These are phyloP conservation scores for Gymnocheta viridis DNA, from an alignment of 2,888 invertebrate genomes.

Conservation along the genomic window DNA sequence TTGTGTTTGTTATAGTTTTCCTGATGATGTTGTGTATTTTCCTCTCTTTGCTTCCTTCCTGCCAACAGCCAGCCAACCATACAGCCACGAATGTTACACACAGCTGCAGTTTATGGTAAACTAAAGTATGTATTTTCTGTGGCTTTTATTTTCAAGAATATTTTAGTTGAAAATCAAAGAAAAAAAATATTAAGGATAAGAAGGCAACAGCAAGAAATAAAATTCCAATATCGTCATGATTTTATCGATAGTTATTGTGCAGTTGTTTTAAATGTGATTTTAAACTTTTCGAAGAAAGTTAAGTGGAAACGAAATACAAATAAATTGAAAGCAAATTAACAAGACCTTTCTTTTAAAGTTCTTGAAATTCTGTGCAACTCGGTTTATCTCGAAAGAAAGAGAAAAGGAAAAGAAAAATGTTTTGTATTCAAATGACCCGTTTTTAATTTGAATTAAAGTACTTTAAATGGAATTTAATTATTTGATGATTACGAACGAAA, in stretches of 20 bases:
- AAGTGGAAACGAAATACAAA: slow-evolving; percentile 40
- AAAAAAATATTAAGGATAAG: slow-evolving; percentile 23
- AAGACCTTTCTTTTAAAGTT: background rate
- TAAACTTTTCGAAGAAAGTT: slow-evolving; percentile 55
- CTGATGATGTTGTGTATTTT: slow-evolving; percentile 50
- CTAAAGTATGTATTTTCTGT: slow-evolving; percentile 57
- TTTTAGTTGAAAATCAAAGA: slow-evolving; percentile 23
- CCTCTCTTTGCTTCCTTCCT: slow-evolving; percentile 24
- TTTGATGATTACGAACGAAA: background rate
- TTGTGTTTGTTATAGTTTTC: slow-evolving; percentile 59
- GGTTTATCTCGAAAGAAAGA: slow-evolving; percentile 17
- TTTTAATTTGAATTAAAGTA: slow-evolving; percentile 18
- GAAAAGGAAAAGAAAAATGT: background rate
- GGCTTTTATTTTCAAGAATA: slow-evolving; percentile 47
- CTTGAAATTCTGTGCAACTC: background rate
- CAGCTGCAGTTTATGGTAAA: slow-evolving; percentile 66
- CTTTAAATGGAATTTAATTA: slow-evolving; percentile 23
- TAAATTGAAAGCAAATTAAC: slow-evolving; percentile 50
- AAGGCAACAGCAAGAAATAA: slow-evolving; percentile 39
- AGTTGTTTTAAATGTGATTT: slow-evolving; percentile 63
- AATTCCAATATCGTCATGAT: slow-evolving; percentile 59
- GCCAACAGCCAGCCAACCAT: slow-evolving; percentile 36
- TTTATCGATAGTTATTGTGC: slow-evolving; percentile 59
- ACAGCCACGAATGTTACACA: slow-evolving; percentile 43
- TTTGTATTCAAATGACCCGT: slow-evolving; percentile 31